These are phyloP conservation scores for Stomatorhinus walkeri DNA, from an alignment of 2,797 vertebrate species.

Conservation along the genomic window DNA sequence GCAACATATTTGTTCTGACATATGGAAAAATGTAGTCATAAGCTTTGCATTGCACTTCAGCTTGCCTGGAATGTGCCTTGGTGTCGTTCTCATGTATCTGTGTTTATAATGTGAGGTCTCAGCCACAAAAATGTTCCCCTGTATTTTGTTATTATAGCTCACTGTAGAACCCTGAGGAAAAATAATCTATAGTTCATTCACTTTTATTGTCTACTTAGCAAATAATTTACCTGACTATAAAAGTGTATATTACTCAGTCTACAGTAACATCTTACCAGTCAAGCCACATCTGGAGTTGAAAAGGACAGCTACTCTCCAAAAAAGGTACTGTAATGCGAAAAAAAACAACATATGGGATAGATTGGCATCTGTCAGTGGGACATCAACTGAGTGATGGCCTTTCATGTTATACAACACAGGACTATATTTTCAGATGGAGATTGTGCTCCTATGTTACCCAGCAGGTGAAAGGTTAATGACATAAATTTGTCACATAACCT, in stretches of 20 bases:
- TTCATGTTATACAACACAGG: not conserved
- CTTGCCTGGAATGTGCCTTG: not conserved
- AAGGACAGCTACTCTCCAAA: not conserved
- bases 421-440: not conserved
- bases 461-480: not conserved
- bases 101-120: not conserved
- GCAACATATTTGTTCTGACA: not conserved
- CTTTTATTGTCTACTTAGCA: not conserved
- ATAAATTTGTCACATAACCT: not conserved
- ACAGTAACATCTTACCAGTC: not conserved
- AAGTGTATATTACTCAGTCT: not conserved
- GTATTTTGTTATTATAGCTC: not conserved
- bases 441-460: not conserved
- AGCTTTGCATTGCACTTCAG: not conserved
- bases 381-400: not conserved
- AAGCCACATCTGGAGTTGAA: not conserved
- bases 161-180: not conserved
- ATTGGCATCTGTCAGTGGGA: not conserved
- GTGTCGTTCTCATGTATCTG: not conserved
- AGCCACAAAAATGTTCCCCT: not conserved
- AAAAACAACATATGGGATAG: not conserved
- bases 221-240: constrained; percentile 12
- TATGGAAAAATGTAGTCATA: not conserved
- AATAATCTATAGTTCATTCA: not conserved
- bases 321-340: not conserved